Percentiles rank a stretch among this genome's conserved stretches.
These are phyloP conservation scores for Callyntrura sp. DNA, from an alignment of 2,888 invertebrate genomes.

Conservation along the genomic window DNA sequence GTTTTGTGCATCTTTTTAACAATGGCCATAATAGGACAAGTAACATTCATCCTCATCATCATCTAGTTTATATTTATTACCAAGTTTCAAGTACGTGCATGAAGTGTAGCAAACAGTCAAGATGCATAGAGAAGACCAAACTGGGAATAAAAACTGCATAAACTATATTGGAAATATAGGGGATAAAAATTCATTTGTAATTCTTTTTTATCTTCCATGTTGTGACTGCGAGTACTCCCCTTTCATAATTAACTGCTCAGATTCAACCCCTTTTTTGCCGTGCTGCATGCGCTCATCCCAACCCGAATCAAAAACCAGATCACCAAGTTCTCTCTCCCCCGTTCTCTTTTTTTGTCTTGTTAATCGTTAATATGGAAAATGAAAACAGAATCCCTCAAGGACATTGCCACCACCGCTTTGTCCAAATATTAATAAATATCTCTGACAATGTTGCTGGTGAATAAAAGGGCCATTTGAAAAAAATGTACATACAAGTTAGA, in stretches of 20 bases:
- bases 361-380: slow-evolving; percentile 20
- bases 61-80: neutral
- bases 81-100: neutral
- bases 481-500: neutral
- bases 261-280: slow-evolving; percentile 51
- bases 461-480: neutral
- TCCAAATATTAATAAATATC: slow-evolving; percentile 11
- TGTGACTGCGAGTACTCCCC: slow-evolving; percentile 12
- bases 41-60: neutral
- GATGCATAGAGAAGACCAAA: neutral
- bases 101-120: neutral
- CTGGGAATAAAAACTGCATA: slow-evolving; percentile 16
- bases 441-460: neutral
- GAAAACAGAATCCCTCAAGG: slow-evolving; percentile 49
- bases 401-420: slow-evolving; percentile 25
- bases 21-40: neutral
- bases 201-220: slow-evolving; percentile 9
- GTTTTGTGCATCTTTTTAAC: neutral
- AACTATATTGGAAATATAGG: neutral
- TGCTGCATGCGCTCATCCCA: slow-evolving; percentile 4
- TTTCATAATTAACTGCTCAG: slow-evolving; percentile 51
- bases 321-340: neutral
- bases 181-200: slow-evolving; percentile 28
- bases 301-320: slow-evolving; percentile 41
- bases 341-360: neutral